These are phyloP conservation scores for Enteromius anoplus DNA, from an alignment of 2,797 vertebrate genomes.

Conservation along the genomic window DNA sequence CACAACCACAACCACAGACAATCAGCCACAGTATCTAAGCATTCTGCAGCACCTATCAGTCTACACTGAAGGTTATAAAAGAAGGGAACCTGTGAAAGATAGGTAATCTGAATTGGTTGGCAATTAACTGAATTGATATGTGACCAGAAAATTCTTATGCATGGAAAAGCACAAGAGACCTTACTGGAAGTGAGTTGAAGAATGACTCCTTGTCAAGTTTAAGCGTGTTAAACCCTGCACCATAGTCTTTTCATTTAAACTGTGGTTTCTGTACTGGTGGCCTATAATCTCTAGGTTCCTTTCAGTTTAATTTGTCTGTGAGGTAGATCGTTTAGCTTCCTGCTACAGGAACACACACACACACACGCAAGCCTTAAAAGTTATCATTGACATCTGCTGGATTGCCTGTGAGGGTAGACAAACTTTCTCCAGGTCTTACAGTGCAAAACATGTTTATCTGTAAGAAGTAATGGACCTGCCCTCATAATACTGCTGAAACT, in stretches of 20 bases:
- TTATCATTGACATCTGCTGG: conserved; percentile 43
- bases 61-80: background rate
- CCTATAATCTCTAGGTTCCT: conserved; percentile 59
- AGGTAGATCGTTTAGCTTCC: conserved; percentile 53
- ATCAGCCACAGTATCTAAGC: conserved; percentile 17
- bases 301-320: conserved; percentile 56
- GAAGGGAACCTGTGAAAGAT: conserved; percentile 2
- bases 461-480: conserved; percentile 24
- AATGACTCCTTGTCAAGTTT: conserved; percentile 49
- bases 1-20: conserved; percentile 22
- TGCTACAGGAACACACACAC: conserved; percentile 48
- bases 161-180: conserved; percentile 4
- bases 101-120: background rate
- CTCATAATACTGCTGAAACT: background rate
- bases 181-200: conserved; percentile 44
- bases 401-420: conserved; percentile 38
- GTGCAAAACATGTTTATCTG: conserved; percentile 34
- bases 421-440: conserved; percentile 20
- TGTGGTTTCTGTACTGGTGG: conserved; percentile 58
- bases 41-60: background rate
- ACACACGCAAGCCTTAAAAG: conserved; percentile 16
- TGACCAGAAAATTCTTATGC: background rate
- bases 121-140: background rate
- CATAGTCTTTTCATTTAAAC: conserved; percentile 60
- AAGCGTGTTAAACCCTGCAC: conserved; percentile 51